These are phyloP conservation scores for Entomobrya proxima DNA, from an alignment of 2,888 invertebrate genomes.

Conservation along the genomic window DNA sequence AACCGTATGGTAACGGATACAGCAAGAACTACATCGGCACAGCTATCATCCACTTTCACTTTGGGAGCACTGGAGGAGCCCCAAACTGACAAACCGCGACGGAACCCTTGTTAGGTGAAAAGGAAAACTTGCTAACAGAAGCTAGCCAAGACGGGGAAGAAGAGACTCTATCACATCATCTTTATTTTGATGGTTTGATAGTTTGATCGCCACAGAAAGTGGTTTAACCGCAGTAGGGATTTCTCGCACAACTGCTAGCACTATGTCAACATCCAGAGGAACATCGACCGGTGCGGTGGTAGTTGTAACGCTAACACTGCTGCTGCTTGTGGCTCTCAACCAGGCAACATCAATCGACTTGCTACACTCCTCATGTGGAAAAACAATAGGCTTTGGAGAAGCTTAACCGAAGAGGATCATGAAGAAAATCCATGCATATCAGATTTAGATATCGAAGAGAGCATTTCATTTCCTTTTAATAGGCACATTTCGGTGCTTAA, in stretches of 20 bases:
- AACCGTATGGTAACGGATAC: conserved; percentile 60
- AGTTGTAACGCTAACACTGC: conserved; percentile 12
- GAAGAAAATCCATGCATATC: conserved; percentile 68
- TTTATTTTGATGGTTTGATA: conserved; percentile 55
- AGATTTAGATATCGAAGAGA: conserved; percentile 71
- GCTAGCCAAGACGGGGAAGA: conserved; percentile 38
- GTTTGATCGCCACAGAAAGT: conserved; percentile 58
- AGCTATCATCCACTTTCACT: conserved; percentile 47
- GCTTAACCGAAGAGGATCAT: conserved; percentile 75
- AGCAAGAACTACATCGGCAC: conserved; percentile 55
- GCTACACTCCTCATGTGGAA: conserved; percentile 75
- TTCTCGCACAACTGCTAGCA: conserved; percentile 67
- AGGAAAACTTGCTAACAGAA: conserved; percentile 62
- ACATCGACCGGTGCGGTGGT: conserved; percentile 61
- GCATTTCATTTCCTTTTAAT: no score
- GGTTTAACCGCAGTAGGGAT: conserved; percentile 60
- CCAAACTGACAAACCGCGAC: conserved; percentile 55
- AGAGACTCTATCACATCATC: conserved; percentile 54
- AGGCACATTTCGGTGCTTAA: no score
- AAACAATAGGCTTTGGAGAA: conserved; percentile 75
- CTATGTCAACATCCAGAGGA: conserved; percentile 64
- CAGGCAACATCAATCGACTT: conserved; percentile 71
- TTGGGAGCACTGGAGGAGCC: not conserved
- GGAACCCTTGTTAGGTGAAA: conserved; percentile 55
- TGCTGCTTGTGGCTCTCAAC: conserved; percentile 43